Evolutionary conservation across 1,140 invertebrate genomes (phyloP).

Genomic region (Scaptomyza hsui): DNA sequence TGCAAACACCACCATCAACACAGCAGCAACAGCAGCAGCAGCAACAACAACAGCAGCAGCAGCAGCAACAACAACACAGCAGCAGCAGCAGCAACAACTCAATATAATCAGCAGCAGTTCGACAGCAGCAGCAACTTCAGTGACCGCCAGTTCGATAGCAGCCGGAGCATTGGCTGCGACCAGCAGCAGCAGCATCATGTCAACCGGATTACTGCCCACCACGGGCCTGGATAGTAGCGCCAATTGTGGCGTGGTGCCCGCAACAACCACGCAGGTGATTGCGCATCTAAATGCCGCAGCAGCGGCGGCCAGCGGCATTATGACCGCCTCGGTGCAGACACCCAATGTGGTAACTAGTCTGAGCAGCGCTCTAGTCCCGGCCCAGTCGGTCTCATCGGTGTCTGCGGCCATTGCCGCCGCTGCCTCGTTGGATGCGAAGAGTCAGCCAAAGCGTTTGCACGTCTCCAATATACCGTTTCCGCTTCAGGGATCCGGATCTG

Average conservation of each 20-base stretch:
- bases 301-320: conserved; percentile 68
- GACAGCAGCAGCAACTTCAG: conserved; percentile 61
- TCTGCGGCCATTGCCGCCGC: conserved; percentile 56
- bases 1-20: conserved; percentile 66
- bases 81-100: conserved; percentile 40
- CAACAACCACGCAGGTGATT: conserved; percentile 76
- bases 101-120: conserved; percentile 41
- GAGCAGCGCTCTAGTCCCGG: conserved; percentile 70
- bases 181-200: conserved; percentile 51
- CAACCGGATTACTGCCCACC: conserved; percentile 56
- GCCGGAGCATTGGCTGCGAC: conserved; percentile 70
- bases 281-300: conserved; percentile 77
- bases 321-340: conserved; percentile 66
- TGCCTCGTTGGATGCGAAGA: conserved; percentile 84
- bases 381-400: conserved; percentile 61
- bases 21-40: conserved; percentile 56
- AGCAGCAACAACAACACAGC: conserved; percentile 42
- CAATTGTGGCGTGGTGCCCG: conserved; percentile 55
- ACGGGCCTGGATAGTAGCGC: conserved; percentile 60
- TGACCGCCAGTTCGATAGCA: conserved; percentile 75
- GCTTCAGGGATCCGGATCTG: conserved; percentile 98
- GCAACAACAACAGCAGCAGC: conserved; percentile 49
- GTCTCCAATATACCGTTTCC: conserved; percentile 99
- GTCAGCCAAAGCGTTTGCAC: conserved; percentile 93
- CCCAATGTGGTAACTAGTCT: conserved; percentile 73